phyloP scores from a whole-genome alignment of 2,113 vertebrate genomes.

The Cheilinus undulatus region DNA sequence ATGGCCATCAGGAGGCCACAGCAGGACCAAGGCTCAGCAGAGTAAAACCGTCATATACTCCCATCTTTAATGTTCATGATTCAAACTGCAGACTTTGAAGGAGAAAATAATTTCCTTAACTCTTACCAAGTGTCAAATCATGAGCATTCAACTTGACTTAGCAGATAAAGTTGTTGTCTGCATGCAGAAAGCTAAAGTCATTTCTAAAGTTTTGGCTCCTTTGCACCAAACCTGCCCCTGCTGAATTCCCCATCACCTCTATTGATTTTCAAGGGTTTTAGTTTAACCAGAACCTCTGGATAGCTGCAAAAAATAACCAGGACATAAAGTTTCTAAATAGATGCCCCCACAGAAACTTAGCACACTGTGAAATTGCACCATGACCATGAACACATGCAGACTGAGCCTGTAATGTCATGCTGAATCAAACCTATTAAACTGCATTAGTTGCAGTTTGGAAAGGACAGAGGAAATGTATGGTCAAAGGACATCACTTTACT shows the following conservation, averaged over 20 bases:
- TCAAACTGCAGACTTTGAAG: too few relatives aligned
- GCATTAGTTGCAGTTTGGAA: constrained; percentile 45
- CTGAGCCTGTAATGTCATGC: constrained; percentile 47
- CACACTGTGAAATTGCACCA: constrained; percentile 38
- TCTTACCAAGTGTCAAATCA: too few relatives aligned
- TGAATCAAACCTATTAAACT: constrained; percentile 59
- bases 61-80: too few relatives aligned
- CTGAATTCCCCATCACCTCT: constrained; percentile 32
- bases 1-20: too few relatives aligned
- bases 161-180: too few relatives aligned
- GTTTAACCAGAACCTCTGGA: constrained; percentile 58
- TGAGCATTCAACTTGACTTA: too few relatives aligned
- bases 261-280: constrained; percentile 74
- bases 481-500: constrained; percentile 43
- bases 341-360: constrained; percentile 48
- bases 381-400: constrained; percentile 22
- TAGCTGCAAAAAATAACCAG: constrained; percentile 43
- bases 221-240: constrained; percentile 33
- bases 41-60: too few relatives aligned
- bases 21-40: too few relatives aligned
- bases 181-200: constrained; percentile 9
- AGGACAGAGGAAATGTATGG: constrained; percentile 57
- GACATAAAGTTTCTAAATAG: constrained; percentile 45
- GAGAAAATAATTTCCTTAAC: too few relatives aligned
- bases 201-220: constrained; percentile 24